Evolutionary conservation across 1,140 invertebrate species (phyloP).

Genomic region (Plodia interpunctella): DNA sequence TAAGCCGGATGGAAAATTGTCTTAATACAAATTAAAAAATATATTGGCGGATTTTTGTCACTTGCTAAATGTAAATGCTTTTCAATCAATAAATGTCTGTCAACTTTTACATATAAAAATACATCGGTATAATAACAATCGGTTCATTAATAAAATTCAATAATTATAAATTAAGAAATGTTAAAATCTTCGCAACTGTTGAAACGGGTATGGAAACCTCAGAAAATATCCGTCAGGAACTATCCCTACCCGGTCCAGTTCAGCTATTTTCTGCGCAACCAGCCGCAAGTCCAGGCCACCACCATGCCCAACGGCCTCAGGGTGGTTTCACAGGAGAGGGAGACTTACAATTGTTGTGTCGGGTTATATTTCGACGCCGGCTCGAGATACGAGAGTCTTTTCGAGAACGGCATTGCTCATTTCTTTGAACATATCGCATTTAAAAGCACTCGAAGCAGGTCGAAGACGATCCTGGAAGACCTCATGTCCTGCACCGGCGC

Average conservation of each 20-base stretch:
- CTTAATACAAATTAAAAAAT: too few relatives aligned
- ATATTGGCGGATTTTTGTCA: too few relatives aligned
- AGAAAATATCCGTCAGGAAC: neutral
- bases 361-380: constrained; percentile 88
- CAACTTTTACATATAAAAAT: too few relatives aligned
- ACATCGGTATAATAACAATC: too few relatives aligned
- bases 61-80: too few relatives aligned
- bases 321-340: constrained; percentile 43
- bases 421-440: constrained; percentile 90
- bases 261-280: neutral
- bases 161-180: neutral
- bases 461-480: constrained; percentile 81
- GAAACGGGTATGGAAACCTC: neutral
- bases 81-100: too few relatives aligned
- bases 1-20: too few relatives aligned
- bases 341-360: constrained; percentile 76
- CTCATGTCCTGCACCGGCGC: constrained; percentile 87
- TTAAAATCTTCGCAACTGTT: neutral
- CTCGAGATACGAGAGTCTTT: constrained; percentile 82
- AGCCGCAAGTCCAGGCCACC: neutral
- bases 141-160: too few relatives aligned
- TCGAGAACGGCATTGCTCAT: constrained; percentile 86
- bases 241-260: constrained; percentile 1
- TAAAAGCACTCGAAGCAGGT: constrained; percentile 82
- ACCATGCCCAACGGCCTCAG: constrained; percentile 36